Evolutionary conservation across 2,888 invertebrate genomes (phyloP), one percentile per base, ranked within the genome.

Genomic region (Drosophila robusta): DNA sequence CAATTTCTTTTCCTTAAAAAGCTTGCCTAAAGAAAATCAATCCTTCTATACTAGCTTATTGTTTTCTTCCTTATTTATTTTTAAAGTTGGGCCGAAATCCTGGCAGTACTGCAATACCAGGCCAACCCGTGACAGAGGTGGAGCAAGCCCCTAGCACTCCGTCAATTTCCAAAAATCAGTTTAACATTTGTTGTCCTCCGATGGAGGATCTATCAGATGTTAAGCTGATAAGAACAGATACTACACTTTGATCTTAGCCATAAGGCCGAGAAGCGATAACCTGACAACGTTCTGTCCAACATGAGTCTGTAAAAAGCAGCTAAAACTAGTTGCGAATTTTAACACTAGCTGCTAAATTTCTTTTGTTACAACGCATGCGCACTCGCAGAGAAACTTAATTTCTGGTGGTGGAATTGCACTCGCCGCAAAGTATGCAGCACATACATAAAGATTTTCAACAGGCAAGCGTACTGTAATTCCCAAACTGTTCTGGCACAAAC

Each of bases 181-280:
- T 72, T 72, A 72, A 72, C 72, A 72, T 72, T 72, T 72, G 72
- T 72, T 67, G 72, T 72, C 52, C 72, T 57, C 72, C 72, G 51
- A 71, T 71, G 71, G 72, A 70, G 70, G 54, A 70, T 45, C 70
- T 70, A 71, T 71, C 71, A 71, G 72, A 72, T 68, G 72, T 72
- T 72, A 72, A 72, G 67, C 72, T 71, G 72, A 72, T 72, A 72
- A 72, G 72, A 72, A 71, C 71, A 71, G 71, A 71, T 71, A 71
- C 71, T 71, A 71, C 71, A 71, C 71, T 72, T 72, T 72, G 72
- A 72, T 72, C 72, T 72, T 72, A 72, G 71, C 71, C 71, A 71
- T 71, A 57, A 71, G 72, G 70, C 71, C 71, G 70, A 71, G 71
- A 71, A 70, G 71, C 71, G 71, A 71, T 71, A 71, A 71, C 66